Evolutionary conservation across 2,113 vertebrate species (phyloP), one percentile per base, ranked within the genome.

Genomic region (Malurus elegans): DNA sequence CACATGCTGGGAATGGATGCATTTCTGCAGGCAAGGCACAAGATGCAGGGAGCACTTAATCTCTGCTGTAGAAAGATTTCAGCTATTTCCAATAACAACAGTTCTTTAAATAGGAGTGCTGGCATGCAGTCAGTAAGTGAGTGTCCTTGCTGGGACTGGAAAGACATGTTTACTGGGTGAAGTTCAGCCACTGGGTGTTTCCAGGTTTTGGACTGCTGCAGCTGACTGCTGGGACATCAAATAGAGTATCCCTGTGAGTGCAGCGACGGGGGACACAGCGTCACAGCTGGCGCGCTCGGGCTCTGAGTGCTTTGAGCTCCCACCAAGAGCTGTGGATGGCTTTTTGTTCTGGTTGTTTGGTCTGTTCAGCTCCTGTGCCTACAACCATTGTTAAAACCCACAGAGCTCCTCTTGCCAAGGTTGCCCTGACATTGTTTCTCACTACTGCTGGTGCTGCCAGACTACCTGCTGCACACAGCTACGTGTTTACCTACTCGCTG

Each of bases 231-330:
- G 44, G 24, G 20, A 74, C 79, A 25, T 84, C 61, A 64, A 38
- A 57, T 2, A 29, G 40, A 53, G 67, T 47, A 76, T 40, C 14
- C 36, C 44, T 31, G 38, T 51, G 72, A 84, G 65, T 2, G 28
- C 0, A 1, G 56, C 76, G 87, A 40, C 67, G 51, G 36, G 87
- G 76, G 61, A 56, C 56, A 4, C 18, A 26, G 44, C 0, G 6
- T 42, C 1, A 19, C 50, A 92, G 79, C 57, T 0, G 1, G 34
- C 44, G 20, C 0, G 0, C n/a, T 79, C 0, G 1, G 38, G 45
- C 12, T 66, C 38, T 14, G 47, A 23, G 45, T 0, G 0, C 25
- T 45, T 14, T 2, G 17, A 82, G 65, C 54, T 64, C 26, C 40
- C n/a, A 18, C 17, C 0, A 0, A 50, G 34, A 79, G 38, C 71